Evolutionary conservation across 1,140 invertebrate species (phyloP).

Genomic region (Drosophila subobscura): DNA sequence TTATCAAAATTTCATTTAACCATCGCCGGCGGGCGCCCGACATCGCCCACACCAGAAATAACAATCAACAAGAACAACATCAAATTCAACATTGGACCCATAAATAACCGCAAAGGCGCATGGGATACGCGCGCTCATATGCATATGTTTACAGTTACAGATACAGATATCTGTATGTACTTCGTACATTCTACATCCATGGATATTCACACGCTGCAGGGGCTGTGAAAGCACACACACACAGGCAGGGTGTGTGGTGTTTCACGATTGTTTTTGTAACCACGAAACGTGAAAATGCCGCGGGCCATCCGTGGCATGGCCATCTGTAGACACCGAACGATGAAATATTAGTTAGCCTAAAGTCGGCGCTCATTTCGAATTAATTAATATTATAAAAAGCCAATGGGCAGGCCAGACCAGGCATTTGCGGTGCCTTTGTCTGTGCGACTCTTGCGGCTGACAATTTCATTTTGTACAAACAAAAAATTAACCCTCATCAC

Average conservation of each 20-base stretch:
- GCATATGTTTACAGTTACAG: conserved; percentile 32
- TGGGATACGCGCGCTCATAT: background rate
- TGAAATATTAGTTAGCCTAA: conserved; percentile 53
- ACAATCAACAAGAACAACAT: conserved; percentile 51
- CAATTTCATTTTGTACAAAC: conserved; percentile 13
- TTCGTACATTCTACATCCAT: no score
- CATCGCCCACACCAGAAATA: conserved; percentile 37
- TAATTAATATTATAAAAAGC: conserved; percentile 77
- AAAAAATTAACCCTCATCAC: conserved; percentile 14
- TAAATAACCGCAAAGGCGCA: conserved; percentile 37
- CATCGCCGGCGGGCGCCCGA: conserved; percentile 31
- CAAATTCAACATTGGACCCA: conserved; percentile 23
- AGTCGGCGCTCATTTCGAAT: conserved; percentile 57
- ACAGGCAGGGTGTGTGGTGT: conserved; percentile 2
- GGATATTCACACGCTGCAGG: no score
- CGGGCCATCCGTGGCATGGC: conserved; percentile 28
- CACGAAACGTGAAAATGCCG: conserved; percentile 58
- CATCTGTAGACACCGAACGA: background rate
- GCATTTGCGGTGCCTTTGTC: conserved; percentile 69
- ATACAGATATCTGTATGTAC: background rate
- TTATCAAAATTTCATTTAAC: conserved; percentile 75
- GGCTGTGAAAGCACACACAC: conserved; percentile 22
- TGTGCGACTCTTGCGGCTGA: conserved; percentile 6
- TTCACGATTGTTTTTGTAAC: conserved; percentile 60
- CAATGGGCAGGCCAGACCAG: conserved; percentile 22